phyloP scores from a whole-genome alignment of 2,113 vertebrate species.

The Pseudopodoces humilis region DNA sequence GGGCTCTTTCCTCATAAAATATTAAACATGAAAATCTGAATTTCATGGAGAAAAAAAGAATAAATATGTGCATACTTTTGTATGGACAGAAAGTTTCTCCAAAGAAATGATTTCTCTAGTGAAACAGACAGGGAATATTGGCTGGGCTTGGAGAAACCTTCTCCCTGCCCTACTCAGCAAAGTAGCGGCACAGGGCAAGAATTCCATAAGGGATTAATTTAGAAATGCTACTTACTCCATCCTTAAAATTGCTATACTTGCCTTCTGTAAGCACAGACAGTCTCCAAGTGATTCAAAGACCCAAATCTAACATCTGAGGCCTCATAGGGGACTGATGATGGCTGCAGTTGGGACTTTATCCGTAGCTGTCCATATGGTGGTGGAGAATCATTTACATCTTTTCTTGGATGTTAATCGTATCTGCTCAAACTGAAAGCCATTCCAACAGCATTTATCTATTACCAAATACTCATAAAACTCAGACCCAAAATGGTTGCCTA shows the following conservation, averaged over 20 bases:
- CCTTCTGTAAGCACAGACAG: neutral
- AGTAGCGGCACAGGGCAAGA: accelerated
- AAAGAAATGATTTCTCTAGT: accelerated
- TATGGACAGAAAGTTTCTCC: neutral
- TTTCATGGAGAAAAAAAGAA: neutral
- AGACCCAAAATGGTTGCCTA: neutral
- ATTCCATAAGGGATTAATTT: neutral
- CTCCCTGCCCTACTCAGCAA: neutral
- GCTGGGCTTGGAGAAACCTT: neutral
- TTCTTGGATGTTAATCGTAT: neutral
- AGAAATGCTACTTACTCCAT: neutral
- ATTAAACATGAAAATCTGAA: neutral
- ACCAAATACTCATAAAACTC: neutral
- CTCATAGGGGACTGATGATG: neutral
- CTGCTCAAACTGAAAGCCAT: neutral
- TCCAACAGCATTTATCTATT: neutral
- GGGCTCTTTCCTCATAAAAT: neutral
- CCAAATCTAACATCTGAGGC: neutral
- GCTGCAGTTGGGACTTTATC: neutral
- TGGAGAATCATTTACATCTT: neutral
- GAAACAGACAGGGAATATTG: neutral
- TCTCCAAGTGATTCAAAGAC: neutral
- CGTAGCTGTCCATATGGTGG: neutral
- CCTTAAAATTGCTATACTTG: neutral
- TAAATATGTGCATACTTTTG: neutral